phyloP scores from a whole-genome alignment of 2,888 invertebrate genomes.

The Lasioglossum pauxillum region DNA sequence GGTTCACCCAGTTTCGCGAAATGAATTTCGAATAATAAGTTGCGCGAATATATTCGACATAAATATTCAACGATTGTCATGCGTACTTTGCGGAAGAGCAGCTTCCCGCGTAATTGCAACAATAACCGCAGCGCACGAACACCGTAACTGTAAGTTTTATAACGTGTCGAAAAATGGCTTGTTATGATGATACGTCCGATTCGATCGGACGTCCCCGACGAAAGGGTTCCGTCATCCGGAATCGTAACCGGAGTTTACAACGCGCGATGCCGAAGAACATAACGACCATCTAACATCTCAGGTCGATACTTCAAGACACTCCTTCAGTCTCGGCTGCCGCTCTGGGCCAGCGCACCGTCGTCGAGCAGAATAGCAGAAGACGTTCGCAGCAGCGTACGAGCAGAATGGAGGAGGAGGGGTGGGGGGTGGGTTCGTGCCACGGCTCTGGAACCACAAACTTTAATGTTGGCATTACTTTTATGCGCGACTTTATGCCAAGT shows the following conservation, averaged over 20 bases:
- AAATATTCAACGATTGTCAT: not conserved
- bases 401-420: constrained; percentile 39
- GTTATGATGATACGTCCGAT: not conserved
- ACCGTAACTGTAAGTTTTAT: no score
- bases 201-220: not conserved
- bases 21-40: not conserved
- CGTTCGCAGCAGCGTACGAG: constrained; percentile 47
- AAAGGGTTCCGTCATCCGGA: not conserved
- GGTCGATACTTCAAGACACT: constrained; percentile 48
- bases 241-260: not conserved
- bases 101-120: not conserved
- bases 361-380: constrained; percentile 45
- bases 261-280: constrained; percentile 13
- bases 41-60: not conserved
- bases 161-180: no score
- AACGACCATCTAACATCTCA: constrained; percentile 24
- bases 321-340: constrained; percentile 22
- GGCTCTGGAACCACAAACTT: constrained; percentile 84
- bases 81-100: not conserved
- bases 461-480: constrained; percentile 84
- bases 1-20: not conserved
- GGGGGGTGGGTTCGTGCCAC: constrained; percentile 72
- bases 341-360: constrained; percentile 46
- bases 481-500: constrained; percentile 84
- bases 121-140: no score